Conservation (phyloP, 2,797 vertebrate genomes). For the Brachyalestes nurse region DNA sequence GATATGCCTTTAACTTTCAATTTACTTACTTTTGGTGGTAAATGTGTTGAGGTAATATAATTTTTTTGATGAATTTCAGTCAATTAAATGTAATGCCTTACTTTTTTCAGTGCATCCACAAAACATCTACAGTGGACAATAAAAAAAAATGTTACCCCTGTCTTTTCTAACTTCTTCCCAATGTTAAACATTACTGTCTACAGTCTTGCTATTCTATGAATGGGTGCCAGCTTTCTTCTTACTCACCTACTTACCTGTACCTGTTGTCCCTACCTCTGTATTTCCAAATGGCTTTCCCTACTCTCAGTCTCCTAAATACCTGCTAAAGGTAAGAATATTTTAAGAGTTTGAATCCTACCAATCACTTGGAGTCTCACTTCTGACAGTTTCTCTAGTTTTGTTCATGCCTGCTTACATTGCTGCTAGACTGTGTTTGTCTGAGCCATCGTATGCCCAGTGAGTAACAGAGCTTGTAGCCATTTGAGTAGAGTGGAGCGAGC, state of each 20-base stretch:
- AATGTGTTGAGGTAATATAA: background rate
- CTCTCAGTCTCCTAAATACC: constrained; percentile 84
- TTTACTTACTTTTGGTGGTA: background rate
- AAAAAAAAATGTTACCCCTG: background rate
- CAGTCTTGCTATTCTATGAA: background rate
- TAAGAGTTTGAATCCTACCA: background rate
- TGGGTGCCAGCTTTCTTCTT: constrained; percentile 1
- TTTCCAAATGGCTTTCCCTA: constrained; percentile 66
- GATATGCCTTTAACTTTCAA: background rate
- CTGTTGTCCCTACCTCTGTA: constrained; percentile 58
- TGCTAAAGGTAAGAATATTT: constrained; percentile 82
- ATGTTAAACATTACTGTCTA: constrained; percentile 1
- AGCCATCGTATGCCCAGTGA: background rate
- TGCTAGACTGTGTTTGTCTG: background rate
- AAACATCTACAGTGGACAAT: background rate
- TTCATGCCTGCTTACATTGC: background rate
- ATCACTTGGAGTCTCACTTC: background rate
- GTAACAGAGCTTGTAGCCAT: background rate
- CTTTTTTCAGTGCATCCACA: background rate
- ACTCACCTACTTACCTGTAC: constrained; percentile 19
- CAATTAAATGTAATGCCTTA: background rate
- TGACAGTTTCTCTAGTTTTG: background rate
- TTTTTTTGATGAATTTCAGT: background rate
- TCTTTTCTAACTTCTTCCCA: background rate
- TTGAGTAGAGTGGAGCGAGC: background rate